phyloP scores from a whole-genome alignment of 2,888 invertebrate species.

The Folsomia manolachei region DNA sequence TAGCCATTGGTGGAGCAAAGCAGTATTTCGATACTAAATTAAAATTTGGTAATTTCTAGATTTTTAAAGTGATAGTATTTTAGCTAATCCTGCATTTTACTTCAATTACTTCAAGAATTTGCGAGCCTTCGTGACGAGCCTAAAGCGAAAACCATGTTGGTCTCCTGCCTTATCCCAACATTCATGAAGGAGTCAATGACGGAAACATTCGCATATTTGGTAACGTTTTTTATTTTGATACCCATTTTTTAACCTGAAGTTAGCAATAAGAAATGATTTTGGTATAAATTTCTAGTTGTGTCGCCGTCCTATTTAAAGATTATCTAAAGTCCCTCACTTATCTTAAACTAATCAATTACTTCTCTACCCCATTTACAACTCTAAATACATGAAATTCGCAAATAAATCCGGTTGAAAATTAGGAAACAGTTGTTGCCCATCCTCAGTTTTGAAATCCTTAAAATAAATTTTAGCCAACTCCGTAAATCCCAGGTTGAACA shows the following conservation, averaged over 20 bases:
- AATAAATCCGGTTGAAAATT: no score
- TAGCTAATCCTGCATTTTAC: background rate
- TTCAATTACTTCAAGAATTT: background rate
- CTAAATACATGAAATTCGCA: no score
- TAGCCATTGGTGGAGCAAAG: background rate
- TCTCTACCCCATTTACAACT: no score
- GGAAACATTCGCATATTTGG: background rate
- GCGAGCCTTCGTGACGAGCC: background rate
- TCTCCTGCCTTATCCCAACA: background rate
- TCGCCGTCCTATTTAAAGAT: background rate
- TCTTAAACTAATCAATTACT: no score
- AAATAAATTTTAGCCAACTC: constrained; percentile 27
- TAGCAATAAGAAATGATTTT: background rate
- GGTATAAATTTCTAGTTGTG: background rate
- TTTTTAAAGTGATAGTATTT: no score
- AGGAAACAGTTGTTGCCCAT: background rate
- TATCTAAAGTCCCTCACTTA: no score
- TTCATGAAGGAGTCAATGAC: background rate
- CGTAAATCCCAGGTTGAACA: constrained; percentile 26
- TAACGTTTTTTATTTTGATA: background rate
- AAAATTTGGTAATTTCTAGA: background rate
- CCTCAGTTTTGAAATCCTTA: constrained; percentile 27
- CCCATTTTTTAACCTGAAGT: background rate
- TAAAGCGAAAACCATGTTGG: background rate
- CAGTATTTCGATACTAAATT: background rate